Evolutionary conservation across 2,888 invertebrate genomes (phyloP).

Genomic region (Lasioglossum malachurum): DNA sequence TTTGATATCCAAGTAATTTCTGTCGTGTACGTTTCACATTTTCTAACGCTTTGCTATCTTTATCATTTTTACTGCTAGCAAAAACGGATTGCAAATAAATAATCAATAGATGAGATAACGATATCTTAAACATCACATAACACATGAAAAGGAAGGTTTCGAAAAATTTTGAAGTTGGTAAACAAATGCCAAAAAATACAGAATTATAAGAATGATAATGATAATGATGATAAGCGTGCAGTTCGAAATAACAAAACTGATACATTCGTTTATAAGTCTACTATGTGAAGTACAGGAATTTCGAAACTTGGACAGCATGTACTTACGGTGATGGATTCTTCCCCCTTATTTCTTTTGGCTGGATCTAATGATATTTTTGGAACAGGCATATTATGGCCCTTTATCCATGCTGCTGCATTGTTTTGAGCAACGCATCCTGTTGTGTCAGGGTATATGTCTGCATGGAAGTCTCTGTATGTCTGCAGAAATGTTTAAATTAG

Average conservation of each 20-base stretch:
- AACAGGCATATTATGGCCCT: slow-evolving; percentile 90
- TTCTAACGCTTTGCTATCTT: slow-evolving; percentile 42
- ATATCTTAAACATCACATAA: slow-evolving; percentile 33
- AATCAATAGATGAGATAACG: slow-evolving; percentile 16
- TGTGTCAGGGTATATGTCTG: slow-evolving; percentile 97
- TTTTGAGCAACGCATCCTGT: slow-evolving; percentile 92
- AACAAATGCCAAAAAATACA: slow-evolving; percentile 36
- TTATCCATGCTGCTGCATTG: slow-evolving; percentile 93
- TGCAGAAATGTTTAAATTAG: slow-evolving; percentile 78
- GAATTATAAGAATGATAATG: slow-evolving; percentile 50
- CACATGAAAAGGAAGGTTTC: slow-evolving; percentile 14
- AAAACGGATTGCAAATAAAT: slow-evolving; percentile 15
- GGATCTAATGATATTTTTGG: slow-evolving; percentile 94
- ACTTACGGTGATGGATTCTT: slow-evolving; percentile 88
- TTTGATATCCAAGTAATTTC: not conserved
- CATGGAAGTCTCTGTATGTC: slow-evolving; percentile 97
- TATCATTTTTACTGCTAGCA: slow-evolving; percentile 7
- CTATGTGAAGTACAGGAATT: slow-evolving; percentile 9
- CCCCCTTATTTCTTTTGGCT: slow-evolving; percentile 88
- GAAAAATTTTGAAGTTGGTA: slow-evolving; percentile 7
- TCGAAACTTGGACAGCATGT: slow-evolving; percentile 4
- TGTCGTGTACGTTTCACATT: not conserved
- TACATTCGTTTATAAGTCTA: slow-evolving; percentile 15
- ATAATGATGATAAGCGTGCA: slow-evolving; percentile 64
- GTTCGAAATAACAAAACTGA: slow-evolving; percentile 25